Evolutionary conservation across 1,140 invertebrate genomes (phyloP).

Genomic region (Globodera ellingtonae): DNA sequence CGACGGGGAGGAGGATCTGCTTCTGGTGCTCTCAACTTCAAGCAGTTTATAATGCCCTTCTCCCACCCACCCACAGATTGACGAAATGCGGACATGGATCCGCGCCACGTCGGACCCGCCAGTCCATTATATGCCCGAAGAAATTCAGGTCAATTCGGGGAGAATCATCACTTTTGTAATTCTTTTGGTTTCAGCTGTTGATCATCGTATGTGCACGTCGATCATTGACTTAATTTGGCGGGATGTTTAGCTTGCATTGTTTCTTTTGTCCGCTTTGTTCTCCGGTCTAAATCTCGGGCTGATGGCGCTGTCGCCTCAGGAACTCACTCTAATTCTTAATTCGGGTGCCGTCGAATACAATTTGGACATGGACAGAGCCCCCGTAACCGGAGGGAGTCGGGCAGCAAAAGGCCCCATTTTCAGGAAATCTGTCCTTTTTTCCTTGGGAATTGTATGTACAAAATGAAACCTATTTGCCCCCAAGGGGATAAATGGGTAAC

Average conservation of each 20-base stretch:
- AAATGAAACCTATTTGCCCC: neutral
- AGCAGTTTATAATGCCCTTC: no score
- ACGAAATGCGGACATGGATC: constrained; percentile 64
- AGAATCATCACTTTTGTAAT: neutral
- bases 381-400: no score
- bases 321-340: constrained; percentile 57
- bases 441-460: neutral
- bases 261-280: constrained; percentile 86
- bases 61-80: constrained; percentile 42
- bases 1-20: constrained; percentile 57
- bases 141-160: constrained; percentile 43
- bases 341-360: constrained; percentile 39
- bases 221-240: neutral
- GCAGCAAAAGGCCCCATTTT: no score
- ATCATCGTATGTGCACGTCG: constrained; percentile 71
- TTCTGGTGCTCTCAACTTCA: constrained; percentile 33
- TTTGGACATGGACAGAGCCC: no score
- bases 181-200: constrained; percentile 68
- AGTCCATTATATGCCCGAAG: constrained; percentile 58
- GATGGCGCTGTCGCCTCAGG: constrained; percentile 77
- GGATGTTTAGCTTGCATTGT: constrained; percentile 67
- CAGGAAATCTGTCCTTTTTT: neutral
- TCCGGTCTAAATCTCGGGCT: constrained; percentile 93
- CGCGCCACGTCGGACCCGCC: constrained; percentile 58
- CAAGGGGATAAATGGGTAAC: no score